phyloP scores from a whole-genome alignment of 2,797 vertebrate species.

The Crax fasciolata region DNA sequence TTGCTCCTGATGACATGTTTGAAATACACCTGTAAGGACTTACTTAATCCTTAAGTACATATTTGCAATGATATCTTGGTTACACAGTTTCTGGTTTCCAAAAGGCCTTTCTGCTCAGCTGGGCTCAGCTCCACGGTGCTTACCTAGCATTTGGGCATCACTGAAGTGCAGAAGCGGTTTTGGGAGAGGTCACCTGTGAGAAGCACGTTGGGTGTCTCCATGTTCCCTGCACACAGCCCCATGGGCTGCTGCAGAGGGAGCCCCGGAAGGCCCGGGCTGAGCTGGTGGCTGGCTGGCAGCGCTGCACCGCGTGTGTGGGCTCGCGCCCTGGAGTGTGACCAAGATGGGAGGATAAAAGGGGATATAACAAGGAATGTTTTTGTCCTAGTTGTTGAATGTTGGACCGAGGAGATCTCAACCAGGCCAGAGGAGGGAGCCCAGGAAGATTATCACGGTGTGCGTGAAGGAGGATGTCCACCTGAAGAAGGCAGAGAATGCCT shows the following conservation, averaged over 20 bases:
- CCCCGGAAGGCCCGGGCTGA: background rate
- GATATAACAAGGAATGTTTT: conserved; percentile 67
- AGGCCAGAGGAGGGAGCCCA: conserved; percentile 87
- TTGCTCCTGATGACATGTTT: background rate
- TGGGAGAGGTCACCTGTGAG: background rate
- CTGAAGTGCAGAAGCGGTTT: fast-evolving
- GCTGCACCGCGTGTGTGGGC: background rate
- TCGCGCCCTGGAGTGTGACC: background rate
- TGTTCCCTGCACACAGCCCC: background rate
- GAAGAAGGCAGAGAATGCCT: conserved; percentile 95
- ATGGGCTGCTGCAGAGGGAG: background rate
- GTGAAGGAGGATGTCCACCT: conserved; percentile 94
- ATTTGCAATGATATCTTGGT: background rate
- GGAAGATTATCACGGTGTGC: conserved; percentile 96
- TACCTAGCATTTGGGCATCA: fast-evolving
- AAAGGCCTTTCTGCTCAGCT: background rate
- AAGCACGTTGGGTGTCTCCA: background rate
- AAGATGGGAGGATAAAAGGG: background rate
- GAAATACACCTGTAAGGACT: background rate
- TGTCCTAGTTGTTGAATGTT: conserved; percentile 84
- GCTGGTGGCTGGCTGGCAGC: background rate
- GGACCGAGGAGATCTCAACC: conserved; percentile 85
- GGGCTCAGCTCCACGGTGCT: background rate
- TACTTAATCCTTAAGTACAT: background rate
- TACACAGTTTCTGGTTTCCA: background rate